A percentile compares a stretch with the other conserved stretches of the same genome.
phyloP scores from a whole-genome alignment of 2,797 vertebrate genomes.

The Paedocypris micromegethes region DNA sequence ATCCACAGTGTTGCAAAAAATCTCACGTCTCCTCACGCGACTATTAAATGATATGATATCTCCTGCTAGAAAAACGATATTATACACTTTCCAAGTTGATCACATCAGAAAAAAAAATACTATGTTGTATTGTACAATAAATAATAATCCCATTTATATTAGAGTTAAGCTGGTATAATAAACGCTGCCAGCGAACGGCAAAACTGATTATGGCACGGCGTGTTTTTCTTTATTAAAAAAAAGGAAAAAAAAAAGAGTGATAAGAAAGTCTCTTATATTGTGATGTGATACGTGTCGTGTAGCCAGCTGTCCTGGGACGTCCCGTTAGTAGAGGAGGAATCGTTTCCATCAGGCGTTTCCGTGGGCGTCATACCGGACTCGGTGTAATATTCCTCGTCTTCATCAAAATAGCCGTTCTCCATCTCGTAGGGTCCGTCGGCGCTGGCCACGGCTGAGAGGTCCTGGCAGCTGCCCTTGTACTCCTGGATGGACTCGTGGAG shows the following conservation, averaged over 20 bases:
- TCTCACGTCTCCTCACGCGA: constrained; percentile 28
- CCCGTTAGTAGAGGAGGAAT: constrained; percentile 57
- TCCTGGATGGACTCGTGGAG: constrained; percentile 98
- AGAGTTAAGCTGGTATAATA: constrained; percentile 53
- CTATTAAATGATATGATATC: constrained; percentile 24
- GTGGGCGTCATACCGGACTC: constrained; percentile 70
- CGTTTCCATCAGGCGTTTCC: constrained; percentile 62
- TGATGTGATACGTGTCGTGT: constrained; percentile 69
- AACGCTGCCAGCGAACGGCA: constrained; percentile 45
- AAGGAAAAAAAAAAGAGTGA: constrained; percentile 41
- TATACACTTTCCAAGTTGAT: constrained; percentile 44
- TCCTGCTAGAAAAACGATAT: constrained; percentile 39
- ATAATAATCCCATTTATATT: constrained; percentile 72
- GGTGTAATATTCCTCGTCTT: constrained; percentile 88
- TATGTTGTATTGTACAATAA: constrained; percentile 63
- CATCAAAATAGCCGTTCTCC: constrained; percentile 94
- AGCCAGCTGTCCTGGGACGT: constrained; percentile 70
- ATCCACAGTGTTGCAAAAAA: no score
- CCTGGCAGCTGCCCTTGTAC: constrained; percentile 94
- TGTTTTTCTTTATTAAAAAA: constrained; percentile 15
- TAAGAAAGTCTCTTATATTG: constrained; percentile 62
- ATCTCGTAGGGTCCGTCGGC: constrained; percentile 75
- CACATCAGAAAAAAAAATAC: constrained; percentile 39
- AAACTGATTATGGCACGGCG: constrained; percentile 34
- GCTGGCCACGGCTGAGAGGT: constrained; percentile 78